These are phyloP conservation scores for Ceratosolen fusciceps DNA, from an alignment of 1,140 invertebrate genomes.

Conservation along the genomic window DNA sequence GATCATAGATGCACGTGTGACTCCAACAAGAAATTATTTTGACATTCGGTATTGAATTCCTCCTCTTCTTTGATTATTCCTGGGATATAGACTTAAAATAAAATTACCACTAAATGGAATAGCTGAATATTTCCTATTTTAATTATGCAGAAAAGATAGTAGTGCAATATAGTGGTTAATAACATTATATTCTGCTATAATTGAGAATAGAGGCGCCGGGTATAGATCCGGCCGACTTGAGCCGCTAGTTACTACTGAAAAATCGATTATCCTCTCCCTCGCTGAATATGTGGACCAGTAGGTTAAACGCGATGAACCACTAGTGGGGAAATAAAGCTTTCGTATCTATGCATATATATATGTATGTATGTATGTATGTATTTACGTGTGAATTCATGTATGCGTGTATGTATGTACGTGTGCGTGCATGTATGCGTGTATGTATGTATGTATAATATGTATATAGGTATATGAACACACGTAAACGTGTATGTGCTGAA, in stretches of 20 bases:
- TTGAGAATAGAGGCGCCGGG: background rate
- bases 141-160: conserved; percentile 17
- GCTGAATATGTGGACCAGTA: conserved; percentile 38
- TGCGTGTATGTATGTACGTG: too few species aligned
- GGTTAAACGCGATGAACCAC: conserved; percentile 17
- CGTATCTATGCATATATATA: background rate
- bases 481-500: too few species aligned
- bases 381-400: too few species aligned
- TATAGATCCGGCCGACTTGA: background rate
- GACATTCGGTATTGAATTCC: background rate
- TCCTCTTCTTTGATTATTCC: background rate
- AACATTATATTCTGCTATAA: conserved; percentile 7
- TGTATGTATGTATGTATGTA: background rate
- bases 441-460: too few species aligned
- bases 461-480: too few species aligned
- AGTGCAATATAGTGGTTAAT: background rate
- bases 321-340: background rate
- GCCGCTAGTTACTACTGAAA: conserved; percentile 25
- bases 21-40: background rate
- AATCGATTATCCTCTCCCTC: conserved; percentile 36
- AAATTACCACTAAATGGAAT: too few species aligned
- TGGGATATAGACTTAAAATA: background rate
- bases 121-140: background rate
- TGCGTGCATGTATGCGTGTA: too few species aligned
- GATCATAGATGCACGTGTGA: background rate